Conservation (phyloP, 1,140 invertebrate species). For the Cylas formicarius region DNA sequence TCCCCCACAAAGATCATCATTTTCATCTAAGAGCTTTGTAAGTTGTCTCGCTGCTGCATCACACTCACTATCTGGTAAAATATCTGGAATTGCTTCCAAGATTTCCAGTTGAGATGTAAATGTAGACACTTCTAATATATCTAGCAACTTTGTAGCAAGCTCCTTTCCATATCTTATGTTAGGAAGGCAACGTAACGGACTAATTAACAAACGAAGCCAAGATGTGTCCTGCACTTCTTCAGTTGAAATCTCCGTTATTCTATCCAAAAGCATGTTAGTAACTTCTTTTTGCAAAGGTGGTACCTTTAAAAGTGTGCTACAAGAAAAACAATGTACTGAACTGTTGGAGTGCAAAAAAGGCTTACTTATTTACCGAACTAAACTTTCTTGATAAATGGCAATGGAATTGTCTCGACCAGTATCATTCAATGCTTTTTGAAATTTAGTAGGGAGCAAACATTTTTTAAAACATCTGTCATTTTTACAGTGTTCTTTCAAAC, state of each 20-base stretch:
- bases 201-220: constrained; percentile 28
- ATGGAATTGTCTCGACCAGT: constrained; percentile 20
- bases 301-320: constrained; percentile 43
- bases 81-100: constrained; percentile 35
- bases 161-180: constrained; percentile 28
- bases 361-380: constrained; percentile 26
- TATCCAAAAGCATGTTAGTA: constrained; percentile 40
- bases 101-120: constrained; percentile 35
- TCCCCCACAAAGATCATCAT: constrained; percentile 27
- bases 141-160: constrained; percentile 29
- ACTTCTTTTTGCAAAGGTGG: constrained; percentile 40
- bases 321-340: constrained; percentile 12
- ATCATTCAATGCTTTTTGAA: constrained; percentile 26
- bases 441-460: constrained; percentile 31
- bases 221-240: constrained; percentile 24
- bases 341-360: not conserved
- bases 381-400: constrained; percentile 42
- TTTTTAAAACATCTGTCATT: constrained; percentile 39
- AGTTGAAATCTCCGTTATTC: constrained; percentile 34
- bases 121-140: constrained; percentile 34
- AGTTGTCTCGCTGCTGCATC: constrained; percentile 29
- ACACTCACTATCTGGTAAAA: constrained; percentile 34
- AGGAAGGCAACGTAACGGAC: constrained; percentile 32
- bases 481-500: constrained; percentile 36
- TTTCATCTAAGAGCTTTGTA: constrained; percentile 28